Conservation (phyloP, 2,888 invertebrate genomes). For the Priocnemis perturbator region DNA sequence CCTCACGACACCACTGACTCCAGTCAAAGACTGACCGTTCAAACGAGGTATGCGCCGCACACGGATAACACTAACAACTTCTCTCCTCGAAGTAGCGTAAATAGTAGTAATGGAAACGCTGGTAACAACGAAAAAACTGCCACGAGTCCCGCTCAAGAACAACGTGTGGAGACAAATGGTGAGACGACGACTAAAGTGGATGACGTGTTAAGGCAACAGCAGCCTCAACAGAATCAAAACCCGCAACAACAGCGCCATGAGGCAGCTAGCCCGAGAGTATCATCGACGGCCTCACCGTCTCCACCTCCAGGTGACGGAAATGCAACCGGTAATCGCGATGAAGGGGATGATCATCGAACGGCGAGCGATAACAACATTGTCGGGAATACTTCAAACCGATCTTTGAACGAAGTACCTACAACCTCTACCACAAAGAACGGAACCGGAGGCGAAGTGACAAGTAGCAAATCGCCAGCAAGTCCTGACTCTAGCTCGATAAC, state of each 20-base stretch:
- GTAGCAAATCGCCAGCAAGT: constrained; percentile 64
- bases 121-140: constrained; percentile 15
- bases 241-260: constrained; percentile 42
- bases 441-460: constrained; percentile 47
- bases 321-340: constrained; percentile 18
- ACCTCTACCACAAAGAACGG: constrained; percentile 31
- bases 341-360: not conserved
- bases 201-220: constrained; percentile 15
- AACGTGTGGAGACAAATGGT: constrained; percentile 25
- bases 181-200: constrained; percentile 31
- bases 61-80: constrained; percentile 35
- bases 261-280: constrained; percentile 64
- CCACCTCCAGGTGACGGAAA: constrained; percentile 55
- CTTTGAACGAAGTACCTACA: constrained; percentile 27
- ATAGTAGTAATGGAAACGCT: constrained; percentile 3
- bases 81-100: constrained; percentile 20
- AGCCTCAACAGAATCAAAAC: constrained; percentile 2
- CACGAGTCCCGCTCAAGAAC: constrained; percentile 16
- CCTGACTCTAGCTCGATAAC: constrained; percentile 66
- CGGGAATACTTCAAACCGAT: constrained; percentile 20
- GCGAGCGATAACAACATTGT: constrained; percentile 4
- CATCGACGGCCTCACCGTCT: constrained; percentile 66
- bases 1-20: constrained; percentile 23
- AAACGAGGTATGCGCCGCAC: constrained; percentile 36
- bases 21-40: constrained; percentile 31